Evolutionary conservation across 2,797 vertebrate genomes (phyloP).

Genomic region (Thamnophis elegans): DNA sequence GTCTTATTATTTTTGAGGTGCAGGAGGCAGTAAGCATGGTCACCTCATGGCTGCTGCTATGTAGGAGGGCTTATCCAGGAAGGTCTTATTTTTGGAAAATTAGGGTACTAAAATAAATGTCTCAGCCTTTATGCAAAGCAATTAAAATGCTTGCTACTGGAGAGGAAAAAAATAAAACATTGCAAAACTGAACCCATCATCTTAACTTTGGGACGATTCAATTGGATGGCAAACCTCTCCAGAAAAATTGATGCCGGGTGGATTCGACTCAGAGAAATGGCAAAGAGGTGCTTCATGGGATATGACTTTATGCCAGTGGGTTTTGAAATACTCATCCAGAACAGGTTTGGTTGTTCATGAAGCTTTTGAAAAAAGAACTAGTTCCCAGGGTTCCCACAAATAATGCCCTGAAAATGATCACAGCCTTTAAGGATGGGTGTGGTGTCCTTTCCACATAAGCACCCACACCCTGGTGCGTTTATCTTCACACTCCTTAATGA

Average conservation of each 20-base stretch:
- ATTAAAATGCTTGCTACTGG: neutral
- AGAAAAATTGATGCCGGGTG: neutral
- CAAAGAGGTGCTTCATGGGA: neutral
- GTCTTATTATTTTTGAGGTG: too few relatives aligned
- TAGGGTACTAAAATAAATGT: neutral
- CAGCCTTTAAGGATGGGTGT: conserved; percentile 33
- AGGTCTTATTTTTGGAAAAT: too few relatives aligned
- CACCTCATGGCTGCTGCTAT: too few relatives aligned
- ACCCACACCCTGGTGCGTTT: conserved; percentile 31
- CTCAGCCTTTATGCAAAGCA: neutral
- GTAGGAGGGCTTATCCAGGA: too few relatives aligned
- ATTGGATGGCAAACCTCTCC: neutral
- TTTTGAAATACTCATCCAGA: conserved; percentile 26
- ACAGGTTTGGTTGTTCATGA: conserved; percentile 35
- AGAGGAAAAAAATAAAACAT: neutral
- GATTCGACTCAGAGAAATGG: neutral
- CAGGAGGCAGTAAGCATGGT: too few relatives aligned
- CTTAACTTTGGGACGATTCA: neutral
- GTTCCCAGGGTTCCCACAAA: conserved; percentile 40
- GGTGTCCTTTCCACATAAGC: conserved; percentile 58
- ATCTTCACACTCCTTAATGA: conserved; percentile 44
- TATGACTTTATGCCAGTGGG: neutral
- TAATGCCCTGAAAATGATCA: conserved; percentile 41
- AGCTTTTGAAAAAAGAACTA: conserved; percentile 14
- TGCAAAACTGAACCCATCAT: neutral